phyloP scores from a whole-genome alignment of 2,888 invertebrate genomes.

The Drosophila atripex region DNA sequence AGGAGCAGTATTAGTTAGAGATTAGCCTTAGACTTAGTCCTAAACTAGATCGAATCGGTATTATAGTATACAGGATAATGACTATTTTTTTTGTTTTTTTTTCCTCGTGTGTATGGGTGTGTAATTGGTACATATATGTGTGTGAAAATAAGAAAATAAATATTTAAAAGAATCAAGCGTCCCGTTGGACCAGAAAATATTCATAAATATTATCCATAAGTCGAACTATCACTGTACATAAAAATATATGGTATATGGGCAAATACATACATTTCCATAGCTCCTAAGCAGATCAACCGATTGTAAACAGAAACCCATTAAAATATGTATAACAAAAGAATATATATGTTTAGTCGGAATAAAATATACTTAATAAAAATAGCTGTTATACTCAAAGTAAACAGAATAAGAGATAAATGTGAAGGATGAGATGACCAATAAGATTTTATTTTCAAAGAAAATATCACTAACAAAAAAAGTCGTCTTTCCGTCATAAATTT shows the following conservation, averaged over 20 bases:
- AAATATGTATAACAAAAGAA: background rate
- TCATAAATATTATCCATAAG: slow-evolving; percentile 25
- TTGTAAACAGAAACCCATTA: slow-evolving; percentile 18
- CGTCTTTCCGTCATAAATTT: too few species aligned
- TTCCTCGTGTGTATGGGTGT: slow-evolving; percentile 8
- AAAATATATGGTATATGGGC: slow-evolving; percentile 17
- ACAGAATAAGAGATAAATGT: slow-evolving; percentile 8
- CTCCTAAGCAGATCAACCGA: slow-evolving; percentile 57
- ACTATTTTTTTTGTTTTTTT: slow-evolving; percentile 41
- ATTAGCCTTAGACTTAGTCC: slow-evolving; percentile 57
- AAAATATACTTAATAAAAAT: background rate
- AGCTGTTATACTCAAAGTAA: slow-evolving; percentile 19
- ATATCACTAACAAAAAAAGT: background rate
- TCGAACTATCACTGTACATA: slow-evolving; percentile 43
- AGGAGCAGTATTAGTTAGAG: slow-evolving; percentile 47
- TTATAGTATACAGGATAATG: slow-evolving; percentile 3
- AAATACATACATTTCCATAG: slow-evolving; percentile 61
- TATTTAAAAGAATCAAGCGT: slow-evolving; percentile 2
- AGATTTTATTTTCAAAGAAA: background rate
- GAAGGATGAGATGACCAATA: background rate
- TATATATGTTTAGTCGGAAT: slow-evolving; percentile 14
- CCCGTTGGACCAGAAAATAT: slow-evolving; percentile 27
- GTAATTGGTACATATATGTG: slow-evolving; percentile 9
- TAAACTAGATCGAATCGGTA: slow-evolving; percentile 49
- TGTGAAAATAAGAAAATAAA: background rate